Percentiles rank a stretch among this genome's conserved stretches.
These are phyloP conservation scores for Trididemnum miniatum DNA, from an alignment of 23 tunicate species.

Conservation along the genomic window DNA sequence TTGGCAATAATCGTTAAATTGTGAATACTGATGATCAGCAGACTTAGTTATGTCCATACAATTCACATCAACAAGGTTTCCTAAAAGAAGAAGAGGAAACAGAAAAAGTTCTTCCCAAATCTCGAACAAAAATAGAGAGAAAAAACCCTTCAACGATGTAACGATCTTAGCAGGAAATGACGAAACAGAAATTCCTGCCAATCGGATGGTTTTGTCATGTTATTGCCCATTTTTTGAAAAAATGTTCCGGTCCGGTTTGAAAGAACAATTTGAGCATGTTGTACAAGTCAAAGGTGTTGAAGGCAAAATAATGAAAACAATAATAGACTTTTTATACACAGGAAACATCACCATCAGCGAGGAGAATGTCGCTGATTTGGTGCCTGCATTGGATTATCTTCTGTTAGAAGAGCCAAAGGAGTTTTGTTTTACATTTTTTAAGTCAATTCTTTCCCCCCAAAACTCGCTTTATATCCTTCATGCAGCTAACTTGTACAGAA, in stretches of 20 bases:
- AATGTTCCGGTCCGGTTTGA: neutral
- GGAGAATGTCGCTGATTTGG: neutral
- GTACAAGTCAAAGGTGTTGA: neutral
- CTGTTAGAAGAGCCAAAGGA: neutral
- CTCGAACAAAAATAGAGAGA: neutral
- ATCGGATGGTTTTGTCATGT: conserved; percentile 30
- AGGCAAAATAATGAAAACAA: neutral
- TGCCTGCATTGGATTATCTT: neutral
- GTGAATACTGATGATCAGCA: too few relatives aligned
- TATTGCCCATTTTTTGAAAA: neutral
- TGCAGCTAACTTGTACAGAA: neutral
- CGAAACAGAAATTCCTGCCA: conserved; percentile 2
- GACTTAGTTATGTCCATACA: too few relatives aligned
- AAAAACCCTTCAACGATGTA: conserved; percentile 10
- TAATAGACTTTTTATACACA: neutral
- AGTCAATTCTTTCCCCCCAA: neutral
- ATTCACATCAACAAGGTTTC: too few relatives aligned
- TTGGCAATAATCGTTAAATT: too few relatives aligned
- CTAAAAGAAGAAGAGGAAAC: too few relatives aligned
- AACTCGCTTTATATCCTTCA: neutral
- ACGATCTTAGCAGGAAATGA: neutral
- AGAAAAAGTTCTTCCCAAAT: neutral
- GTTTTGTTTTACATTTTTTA: conserved; percentile 1
- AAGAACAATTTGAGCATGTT: neutral
- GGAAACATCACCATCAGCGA: neutral